Conservation (phyloP, 2,888 invertebrate genomes). For the Hemicrepidius hirtus region DNA sequence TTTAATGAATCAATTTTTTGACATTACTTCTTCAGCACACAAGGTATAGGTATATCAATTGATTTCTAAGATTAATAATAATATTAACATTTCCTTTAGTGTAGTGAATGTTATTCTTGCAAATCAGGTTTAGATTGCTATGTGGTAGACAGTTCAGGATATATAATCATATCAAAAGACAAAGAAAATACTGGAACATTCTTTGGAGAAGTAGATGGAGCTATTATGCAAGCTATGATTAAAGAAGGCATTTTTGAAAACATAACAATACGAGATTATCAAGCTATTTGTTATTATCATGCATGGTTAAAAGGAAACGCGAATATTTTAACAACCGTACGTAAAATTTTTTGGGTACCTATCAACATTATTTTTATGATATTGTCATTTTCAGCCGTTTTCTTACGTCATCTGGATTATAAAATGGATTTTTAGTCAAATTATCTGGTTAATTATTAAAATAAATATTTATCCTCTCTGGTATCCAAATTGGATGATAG, state of each 20-base stretch:
- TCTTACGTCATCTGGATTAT: constrained; percentile 66
- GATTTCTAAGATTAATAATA: too few species aligned
- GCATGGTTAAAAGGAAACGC: constrained; percentile 67
- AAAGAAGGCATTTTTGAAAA: constrained; percentile 82
- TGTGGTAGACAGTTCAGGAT: constrained; percentile 94
- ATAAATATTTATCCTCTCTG: constrained; percentile 62
- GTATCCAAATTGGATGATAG: constrained; percentile 56
- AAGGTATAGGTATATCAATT: too few species aligned
- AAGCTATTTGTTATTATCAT: constrained; percentile 81
- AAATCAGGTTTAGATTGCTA: constrained; percentile 85
- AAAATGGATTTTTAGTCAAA: constrained; percentile 71
- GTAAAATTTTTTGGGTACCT: constrained; percentile 52
- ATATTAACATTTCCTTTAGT: constrained; percentile 51
- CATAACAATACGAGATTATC: constrained; percentile 89
- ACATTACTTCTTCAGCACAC: constrained; percentile 73
- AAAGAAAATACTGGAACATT: constrained; percentile 85
- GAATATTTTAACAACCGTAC: constrained; percentile 68
- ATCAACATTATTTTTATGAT: not conserved
- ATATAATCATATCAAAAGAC: constrained; percentile 84
- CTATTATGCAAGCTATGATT: constrained; percentile 85
- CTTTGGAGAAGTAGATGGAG: constrained; percentile 88
- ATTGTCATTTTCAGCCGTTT: constrained; percentile 68
- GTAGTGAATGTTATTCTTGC: constrained; percentile 66
- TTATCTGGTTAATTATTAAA: constrained; percentile 67
- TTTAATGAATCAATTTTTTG: constrained; percentile 81